A percentile compares a stretch with the other conserved stretches of the same genome.
phyloP scores from a whole-genome alignment of 1,140 invertebrate genomes.

The Pseudomyrmex dendroicus region DNA sequence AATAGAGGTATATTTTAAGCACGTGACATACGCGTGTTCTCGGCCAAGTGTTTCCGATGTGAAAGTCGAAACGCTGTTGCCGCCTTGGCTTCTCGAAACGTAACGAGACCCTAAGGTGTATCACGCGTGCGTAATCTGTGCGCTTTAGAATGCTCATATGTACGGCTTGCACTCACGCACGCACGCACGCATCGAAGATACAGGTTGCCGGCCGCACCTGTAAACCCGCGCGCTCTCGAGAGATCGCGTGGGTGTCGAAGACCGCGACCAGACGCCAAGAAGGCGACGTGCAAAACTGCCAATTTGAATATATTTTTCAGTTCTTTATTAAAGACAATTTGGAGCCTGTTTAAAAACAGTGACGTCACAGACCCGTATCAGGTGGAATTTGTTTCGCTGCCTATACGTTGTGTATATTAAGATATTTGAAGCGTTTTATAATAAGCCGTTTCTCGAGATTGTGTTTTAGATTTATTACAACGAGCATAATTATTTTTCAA shows the following conservation, averaged over 20 bases:
- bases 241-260: constrained; percentile 79
- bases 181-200: constrained; percentile 73
- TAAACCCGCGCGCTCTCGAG: constrained; percentile 71
- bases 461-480: constrained; percentile 10
- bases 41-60: constrained; percentile 49
- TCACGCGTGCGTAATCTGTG: constrained; percentile 55
- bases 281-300: constrained; percentile 71
- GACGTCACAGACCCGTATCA: neutral
- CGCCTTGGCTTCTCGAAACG: constrained; percentile 59
- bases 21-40: constrained; percentile 30
- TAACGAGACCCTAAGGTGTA: constrained; percentile 67
- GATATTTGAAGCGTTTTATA: constrained; percentile 19
- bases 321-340: constrained; percentile 53
- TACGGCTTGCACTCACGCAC: constrained; percentile 59
- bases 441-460: neutral
- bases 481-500: neutral
- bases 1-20: constrained; percentile 26
- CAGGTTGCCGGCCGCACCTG: constrained; percentile 84
- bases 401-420: constrained; percentile 26
- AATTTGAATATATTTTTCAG: constrained; percentile 69
- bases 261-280: constrained; percentile 73
- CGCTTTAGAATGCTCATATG: constrained; percentile 58
- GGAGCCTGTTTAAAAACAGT: constrained; percentile 42
- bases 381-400: constrained; percentile 13
- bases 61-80: constrained; percentile 62